A percentile compares a stretch with the other conserved stretches of the same genome.
These are phyloP conservation scores for Puma concolor DNA, from an alignment of 2,113 vertebrate genomes.

Conservation along the genomic window DNA sequence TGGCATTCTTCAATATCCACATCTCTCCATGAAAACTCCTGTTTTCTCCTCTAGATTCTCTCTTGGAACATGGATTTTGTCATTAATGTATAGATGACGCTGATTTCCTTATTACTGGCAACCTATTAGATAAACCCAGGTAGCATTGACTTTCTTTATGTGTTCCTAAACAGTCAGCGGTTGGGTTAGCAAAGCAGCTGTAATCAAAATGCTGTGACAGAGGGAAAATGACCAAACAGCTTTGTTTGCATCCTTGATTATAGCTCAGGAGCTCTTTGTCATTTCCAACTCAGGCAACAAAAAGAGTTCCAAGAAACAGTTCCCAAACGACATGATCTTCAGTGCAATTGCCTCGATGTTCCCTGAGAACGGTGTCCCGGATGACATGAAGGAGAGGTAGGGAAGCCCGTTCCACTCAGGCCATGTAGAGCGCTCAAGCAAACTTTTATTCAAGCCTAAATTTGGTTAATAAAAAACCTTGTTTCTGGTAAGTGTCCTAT, in stretches of 20 bases:
- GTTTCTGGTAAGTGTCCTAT: background rate
- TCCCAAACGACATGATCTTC: constrained; percentile 98
- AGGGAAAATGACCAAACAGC: background rate
- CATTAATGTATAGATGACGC: background rate
- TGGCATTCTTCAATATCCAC: background rate
- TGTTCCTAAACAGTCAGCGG: background rate
- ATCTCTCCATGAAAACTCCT: background rate
- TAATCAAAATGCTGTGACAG: background rate
- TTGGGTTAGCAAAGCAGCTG: background rate
- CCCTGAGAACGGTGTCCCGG: constrained; percentile 96
- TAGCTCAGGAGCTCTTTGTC: constrained; percentile 37
- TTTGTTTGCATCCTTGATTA: background rate
- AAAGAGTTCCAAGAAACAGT: constrained; percentile 89
- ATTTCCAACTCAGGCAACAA: constrained; percentile 88
- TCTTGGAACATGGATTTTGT: background rate
- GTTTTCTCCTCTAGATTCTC: background rate
- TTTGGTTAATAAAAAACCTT: background rate
- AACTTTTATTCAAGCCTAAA: background rate
- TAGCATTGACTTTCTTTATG: background rate
- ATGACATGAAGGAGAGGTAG: constrained; percentile 99
- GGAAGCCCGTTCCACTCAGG: constrained; percentile 32
- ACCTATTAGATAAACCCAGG: background rate
- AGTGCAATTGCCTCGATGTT: constrained; percentile 98
- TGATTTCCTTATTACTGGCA: background rate
- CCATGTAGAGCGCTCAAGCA: background rate